A percentile compares a stretch with the other conserved stretches of the same genome.
phyloP scores from a whole-genome alignment of 2,888 invertebrate genomes.

The Drosophila eohydei region DNA sequence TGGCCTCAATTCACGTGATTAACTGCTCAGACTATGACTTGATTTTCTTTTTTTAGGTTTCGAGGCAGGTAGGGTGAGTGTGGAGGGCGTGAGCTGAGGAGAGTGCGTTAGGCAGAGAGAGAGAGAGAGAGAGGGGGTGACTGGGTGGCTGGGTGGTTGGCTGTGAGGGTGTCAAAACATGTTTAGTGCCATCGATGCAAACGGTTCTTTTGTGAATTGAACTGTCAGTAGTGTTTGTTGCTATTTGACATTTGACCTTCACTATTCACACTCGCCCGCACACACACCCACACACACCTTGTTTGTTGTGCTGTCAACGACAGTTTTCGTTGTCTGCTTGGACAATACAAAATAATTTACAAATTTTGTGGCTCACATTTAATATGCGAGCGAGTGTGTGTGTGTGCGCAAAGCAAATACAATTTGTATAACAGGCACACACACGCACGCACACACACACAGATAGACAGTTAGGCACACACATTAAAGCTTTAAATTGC shows the following conservation, averaged over 20 bases:
- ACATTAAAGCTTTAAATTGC: conserved; percentile 63
- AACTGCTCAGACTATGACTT: conserved; percentile 61
- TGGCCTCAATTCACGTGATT: conserved; percentile 60
- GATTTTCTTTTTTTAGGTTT: conserved; percentile 13
- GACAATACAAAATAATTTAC: conserved; percentile 59
- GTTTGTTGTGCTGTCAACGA: conserved; percentile 45
- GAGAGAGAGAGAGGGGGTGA: no score
- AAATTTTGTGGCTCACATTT: conserved; percentile 48
- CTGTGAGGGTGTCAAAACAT: conserved; percentile 3
- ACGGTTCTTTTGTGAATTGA: conserved; percentile 47
- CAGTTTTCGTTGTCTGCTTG: conserved; percentile 48
- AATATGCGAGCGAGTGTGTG: conserved; percentile 18
- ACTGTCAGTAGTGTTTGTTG: conserved; percentile 48
- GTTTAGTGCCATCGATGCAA: conserved; percentile 41
- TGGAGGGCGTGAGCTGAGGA: not conserved
- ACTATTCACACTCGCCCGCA: conserved; percentile 28
- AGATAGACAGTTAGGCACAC: not conserved
- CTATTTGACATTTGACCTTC: conserved; percentile 49
- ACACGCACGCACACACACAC: not conserved
- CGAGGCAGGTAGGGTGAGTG: not conserved
- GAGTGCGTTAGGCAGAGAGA: not conserved
- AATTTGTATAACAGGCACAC: conserved; percentile 33
- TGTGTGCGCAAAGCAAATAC: conserved; percentile 23
- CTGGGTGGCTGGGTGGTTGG: not conserved
- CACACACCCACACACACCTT: conserved; percentile 14